Conservation (phyloP, 1,140 invertebrate genomes). For the Drosophila persimilis region DNA sequence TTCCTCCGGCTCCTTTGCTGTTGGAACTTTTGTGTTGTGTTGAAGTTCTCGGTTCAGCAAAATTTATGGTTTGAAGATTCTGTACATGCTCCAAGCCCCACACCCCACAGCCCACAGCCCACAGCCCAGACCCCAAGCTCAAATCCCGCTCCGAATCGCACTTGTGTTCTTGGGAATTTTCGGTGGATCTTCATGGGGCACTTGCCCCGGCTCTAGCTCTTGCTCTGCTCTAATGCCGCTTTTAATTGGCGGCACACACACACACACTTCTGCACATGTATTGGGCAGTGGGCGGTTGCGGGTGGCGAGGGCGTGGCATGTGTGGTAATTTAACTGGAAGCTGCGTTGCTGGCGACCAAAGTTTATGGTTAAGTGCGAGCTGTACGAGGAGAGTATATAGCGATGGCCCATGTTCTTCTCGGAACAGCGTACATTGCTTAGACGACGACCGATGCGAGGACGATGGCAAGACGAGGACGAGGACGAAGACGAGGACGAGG, state of each 20-base stretch:
- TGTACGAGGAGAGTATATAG: conserved; percentile 54
- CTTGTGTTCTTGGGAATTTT: conserved; percentile 48
- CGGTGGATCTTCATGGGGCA: conserved; percentile 55
- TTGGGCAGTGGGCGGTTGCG: conserved; percentile 21
- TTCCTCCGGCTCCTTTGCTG: conserved; percentile 8
- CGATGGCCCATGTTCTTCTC: conserved; percentile 26
- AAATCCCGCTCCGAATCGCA: neutral
- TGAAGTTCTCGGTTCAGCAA: conserved; percentile 65
- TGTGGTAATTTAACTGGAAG: conserved; percentile 79
- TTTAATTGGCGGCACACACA: conserved; percentile 75
- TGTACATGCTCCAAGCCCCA: conserved; percentile 51
- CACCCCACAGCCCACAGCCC: neutral
- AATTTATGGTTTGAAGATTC: conserved; percentile 76
- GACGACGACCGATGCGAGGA: conserved; percentile 48
- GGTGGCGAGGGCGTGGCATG: conserved; percentile 37
- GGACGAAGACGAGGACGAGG: conserved; percentile 12
- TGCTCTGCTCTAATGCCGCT: conserved; percentile 65
- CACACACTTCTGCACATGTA: conserved; percentile 6
- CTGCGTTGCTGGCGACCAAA: conserved; percentile 68
- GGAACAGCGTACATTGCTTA: conserved; percentile 28
- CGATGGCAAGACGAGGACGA: conserved; percentile 34
- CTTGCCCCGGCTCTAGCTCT: conserved; percentile 30
- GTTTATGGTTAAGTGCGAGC: conserved; percentile 76
- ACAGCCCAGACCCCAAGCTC: neutral
- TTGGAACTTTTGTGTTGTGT: conserved; percentile 40